Conservation (phyloP, 2,113 vertebrate genomes). For the Thomomys bottae region DNA sequence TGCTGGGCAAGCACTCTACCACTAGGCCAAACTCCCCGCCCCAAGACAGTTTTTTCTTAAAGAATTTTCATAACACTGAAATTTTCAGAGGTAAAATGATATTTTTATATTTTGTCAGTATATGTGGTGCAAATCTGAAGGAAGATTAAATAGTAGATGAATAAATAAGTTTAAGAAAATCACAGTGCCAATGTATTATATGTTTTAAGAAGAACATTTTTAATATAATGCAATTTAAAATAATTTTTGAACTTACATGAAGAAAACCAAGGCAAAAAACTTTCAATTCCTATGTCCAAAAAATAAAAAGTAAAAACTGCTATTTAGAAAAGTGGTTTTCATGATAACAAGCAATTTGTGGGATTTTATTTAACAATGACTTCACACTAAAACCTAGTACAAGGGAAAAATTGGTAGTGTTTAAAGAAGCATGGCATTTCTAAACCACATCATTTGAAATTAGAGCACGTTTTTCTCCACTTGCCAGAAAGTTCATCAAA, state of each 20-base stretch:
- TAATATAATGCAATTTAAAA: neutral
- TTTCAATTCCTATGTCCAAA: slow-evolving; percentile 12
- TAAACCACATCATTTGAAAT: slow-evolving; percentile 63
- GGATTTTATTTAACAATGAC: slow-evolving; percentile 36
- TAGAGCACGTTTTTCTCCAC: slow-evolving; percentile 31
- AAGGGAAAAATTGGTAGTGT: slow-evolving; percentile 45
- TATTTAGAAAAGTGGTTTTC: slow-evolving; percentile 34
- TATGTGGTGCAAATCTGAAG: neutral
- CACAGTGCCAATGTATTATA: neutral
- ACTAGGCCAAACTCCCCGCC: too few species aligned
- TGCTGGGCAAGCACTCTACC: too few species aligned
- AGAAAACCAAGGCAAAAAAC: neutral
- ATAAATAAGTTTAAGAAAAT: neutral
- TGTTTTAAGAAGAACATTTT: neutral
- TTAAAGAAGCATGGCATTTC: slow-evolving; percentile 60
- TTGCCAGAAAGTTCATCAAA: slow-evolving; percentile 67
- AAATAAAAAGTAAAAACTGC: neutral
- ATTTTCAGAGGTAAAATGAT: neutral
- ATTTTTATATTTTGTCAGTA: neutral
- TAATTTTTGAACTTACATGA: slow-evolving; percentile 5
- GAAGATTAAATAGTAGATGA: neutral
- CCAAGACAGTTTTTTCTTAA: neutral
- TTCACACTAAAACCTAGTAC: slow-evolving; percentile 46
- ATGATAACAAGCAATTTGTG: slow-evolving; percentile 35
- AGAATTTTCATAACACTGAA: neutral